Base-by-base conservation (phyloP, 2,888 invertebrate genomes). In the Andrena dorsata region DNA sequence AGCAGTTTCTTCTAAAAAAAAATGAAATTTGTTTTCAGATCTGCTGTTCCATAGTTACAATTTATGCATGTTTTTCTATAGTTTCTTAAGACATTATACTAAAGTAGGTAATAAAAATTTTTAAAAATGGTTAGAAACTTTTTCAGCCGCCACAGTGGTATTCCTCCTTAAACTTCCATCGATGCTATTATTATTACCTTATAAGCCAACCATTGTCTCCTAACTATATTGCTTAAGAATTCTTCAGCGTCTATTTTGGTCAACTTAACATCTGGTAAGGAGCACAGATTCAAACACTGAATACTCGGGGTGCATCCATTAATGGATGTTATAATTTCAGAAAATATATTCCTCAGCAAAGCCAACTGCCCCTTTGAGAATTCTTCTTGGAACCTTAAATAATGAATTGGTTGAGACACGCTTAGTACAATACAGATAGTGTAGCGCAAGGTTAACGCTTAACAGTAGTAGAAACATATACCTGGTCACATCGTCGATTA, bases 201-300 rank as follows among this genome's bases (percentile, higher is more conserved):
- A 1, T 56, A 69, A 41, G 72, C 76, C 3, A 93, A 80, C 91
- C 92, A 93, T 71, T 89, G 88, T 66, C 83, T 86, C 0, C 70
- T 8, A 32, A 90, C 87, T 58, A 91, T 70, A 13, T 80, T 63
- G 3, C 84, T 74, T 23, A 93, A 73, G 76, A 93, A 92, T 47
- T 76, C 53, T 74, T 93, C 89, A 1, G 91, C 91, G 1, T 86
- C 87, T 7, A 65, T 20, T 75, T 88, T 90, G 2, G 85, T 76
- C 23, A 93, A 69, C 70, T 84, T 89, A 23, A 78, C 58, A 32
- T 92, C 88, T 53, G 89, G 23, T 0, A 60, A 56, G 4, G 72
- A 69, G 47, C 90, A 84, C 49, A 91, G 84, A 85, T 93, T 93
- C 2, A 93, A 85, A 47, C 91, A 91, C 28, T 72, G 47, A 2